Base-by-base conservation (phyloP, 2,888 invertebrate genomes). In the Mesopsocus fuscifrons region DNA sequence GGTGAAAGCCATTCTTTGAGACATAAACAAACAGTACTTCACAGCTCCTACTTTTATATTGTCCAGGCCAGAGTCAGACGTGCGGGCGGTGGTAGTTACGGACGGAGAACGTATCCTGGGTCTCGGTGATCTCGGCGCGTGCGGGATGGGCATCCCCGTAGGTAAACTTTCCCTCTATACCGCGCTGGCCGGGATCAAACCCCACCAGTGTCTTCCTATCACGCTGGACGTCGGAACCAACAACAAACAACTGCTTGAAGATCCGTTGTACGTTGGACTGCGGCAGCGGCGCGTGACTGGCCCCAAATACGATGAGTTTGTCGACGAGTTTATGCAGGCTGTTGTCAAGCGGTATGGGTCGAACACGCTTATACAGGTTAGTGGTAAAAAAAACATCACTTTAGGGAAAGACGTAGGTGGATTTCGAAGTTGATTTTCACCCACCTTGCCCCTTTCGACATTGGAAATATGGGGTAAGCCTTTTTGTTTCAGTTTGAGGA, bases 101-200 rank as follows among this genome's bases (percentile, higher is more conserved):
- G 97, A 97, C 55, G 97, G 97, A 23, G 95, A 98, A 59, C 72
- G 97, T 43, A 97, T 98, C 58, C 69, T 98, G 50, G 97, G 97
- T 50, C 70, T 97, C 32, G 97, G 97, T 3, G 97, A 97, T 61
- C 71, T 97, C 41, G 97, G 97, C 1, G 89, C 91, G 2, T 85
- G 85, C 55, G 97, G 97, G 18, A 92, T 92, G 92, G 97, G 97
- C 45, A 97, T 98, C 53, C 95, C 97, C 1, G 91, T 97, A 8
- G 97, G 97, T 17, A 97, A 97, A 62, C 68, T 98, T 48, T 78
- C 95, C 1, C 68, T 97, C 31, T 97, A 97, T 62, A 95, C 95
- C 1, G 95, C 94, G 1, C 65, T 97, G 49, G 95, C 92, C 17
- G 95, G 92, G n/a, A 89, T 97, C 51, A 83, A 87, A 55, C 97